Percentiles rank a stretch among this genome's conserved stretches.
phyloP scores from a whole-genome alignment of 2,888 invertebrate genomes.

The Ectropis crepuscularia region DNA sequence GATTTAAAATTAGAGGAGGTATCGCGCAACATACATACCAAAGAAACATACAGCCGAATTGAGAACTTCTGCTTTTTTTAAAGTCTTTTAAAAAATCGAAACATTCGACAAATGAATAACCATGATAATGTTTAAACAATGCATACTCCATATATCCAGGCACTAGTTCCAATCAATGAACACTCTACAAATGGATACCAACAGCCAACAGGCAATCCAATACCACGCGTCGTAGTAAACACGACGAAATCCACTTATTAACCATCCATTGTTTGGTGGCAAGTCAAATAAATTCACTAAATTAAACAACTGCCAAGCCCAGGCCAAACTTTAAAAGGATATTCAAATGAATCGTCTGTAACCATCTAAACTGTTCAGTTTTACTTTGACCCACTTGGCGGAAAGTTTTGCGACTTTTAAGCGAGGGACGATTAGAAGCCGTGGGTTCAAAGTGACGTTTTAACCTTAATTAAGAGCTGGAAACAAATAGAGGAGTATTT shows the following conservation, averaged over 20 bases:
- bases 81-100: no score
- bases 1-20: no score
- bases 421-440: conserved; percentile 39
- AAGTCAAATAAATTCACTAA: conserved; percentile 35
- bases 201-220: no score
- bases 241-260: conserved; percentile 16
- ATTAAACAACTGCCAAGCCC: conserved; percentile 32
- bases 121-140: no score
- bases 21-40: no score
- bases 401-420: conserved; percentile 37
- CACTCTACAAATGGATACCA: no score
- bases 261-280: conserved; percentile 33
- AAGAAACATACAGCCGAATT: no score
- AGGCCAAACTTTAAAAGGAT: conserved; percentile 36
- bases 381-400: conserved; percentile 40
- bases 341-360: conserved; percentile 41
- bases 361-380: conserved; percentile 41
- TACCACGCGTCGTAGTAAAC: neutral
- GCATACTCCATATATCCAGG: no score
- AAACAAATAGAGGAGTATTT: conserved; percentile 32
- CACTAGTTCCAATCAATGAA: no score
- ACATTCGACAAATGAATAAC: no score
- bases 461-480: conserved; percentile 37
- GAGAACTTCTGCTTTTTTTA: no score
- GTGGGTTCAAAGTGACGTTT: conserved; percentile 38